Conservation (phyloP, 2,888 invertebrate species). For the Lymantria monacha region DNA sequence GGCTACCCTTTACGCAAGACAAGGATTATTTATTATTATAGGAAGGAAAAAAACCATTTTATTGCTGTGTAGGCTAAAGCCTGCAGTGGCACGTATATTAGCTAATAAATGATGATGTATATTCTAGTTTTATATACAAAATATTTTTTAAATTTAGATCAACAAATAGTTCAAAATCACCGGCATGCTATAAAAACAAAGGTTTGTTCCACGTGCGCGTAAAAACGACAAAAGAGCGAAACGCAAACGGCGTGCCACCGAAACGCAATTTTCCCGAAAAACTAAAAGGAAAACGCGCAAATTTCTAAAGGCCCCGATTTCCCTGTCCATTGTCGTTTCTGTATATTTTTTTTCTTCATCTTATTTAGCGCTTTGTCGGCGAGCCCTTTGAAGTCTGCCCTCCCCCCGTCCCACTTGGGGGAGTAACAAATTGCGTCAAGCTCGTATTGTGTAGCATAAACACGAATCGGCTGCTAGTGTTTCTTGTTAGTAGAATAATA, state of each 20-base stretch:
- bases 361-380: constrained; percentile 82
- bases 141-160: too few relatives aligned
- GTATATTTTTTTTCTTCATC: constrained; percentile 72
- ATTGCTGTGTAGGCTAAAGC: too few relatives aligned
- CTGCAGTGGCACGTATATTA: too few relatives aligned
- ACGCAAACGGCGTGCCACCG: constrained; percentile 37
- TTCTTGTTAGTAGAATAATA: constrained; percentile 36
- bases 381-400: constrained; percentile 72
- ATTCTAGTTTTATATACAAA: too few relatives aligned
- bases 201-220: constrained; percentile 9
- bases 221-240: constrained; percentile 43
- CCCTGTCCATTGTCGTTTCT: constrained; percentile 75
- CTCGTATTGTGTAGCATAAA: constrained; percentile 67
- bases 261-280: constrained; percentile 56
- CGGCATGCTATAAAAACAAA: constrained; percentile 14
- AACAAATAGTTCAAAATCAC: too few relatives aligned
- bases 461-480: constrained; percentile 58
- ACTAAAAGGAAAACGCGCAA: constrained; percentile 62
- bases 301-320: constrained; percentile 72
- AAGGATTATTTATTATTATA: too few relatives aligned
- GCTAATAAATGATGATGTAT: too few relatives aligned
- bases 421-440: constrained; percentile 79
- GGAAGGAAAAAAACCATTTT: too few relatives aligned
- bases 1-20: too few relatives aligned
- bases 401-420: constrained; percentile 46